Base-by-base conservation (phyloP, 2,113 vertebrate species). In the Arothron firmamentum region DNA sequence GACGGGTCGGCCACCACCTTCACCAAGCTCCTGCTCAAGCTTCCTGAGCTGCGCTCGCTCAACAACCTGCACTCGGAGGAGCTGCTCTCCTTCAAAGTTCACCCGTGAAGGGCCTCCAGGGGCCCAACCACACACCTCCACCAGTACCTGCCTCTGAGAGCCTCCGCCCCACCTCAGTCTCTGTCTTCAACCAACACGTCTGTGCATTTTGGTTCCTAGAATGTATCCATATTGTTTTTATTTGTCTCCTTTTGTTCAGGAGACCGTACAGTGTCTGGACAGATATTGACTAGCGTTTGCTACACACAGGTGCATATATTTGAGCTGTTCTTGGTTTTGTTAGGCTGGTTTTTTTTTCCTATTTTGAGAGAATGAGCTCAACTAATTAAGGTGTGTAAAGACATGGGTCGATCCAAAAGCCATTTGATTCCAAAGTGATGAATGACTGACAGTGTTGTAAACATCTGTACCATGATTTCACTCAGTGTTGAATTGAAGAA, bases 41-140 rank as follows among this genome's bases (percentile, higher is more conserved):
- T 99, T 54, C 94, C 97, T 0, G 96, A 99, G 82, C 92, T 99
- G 85, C 95, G 96, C 34, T 97, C 96, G 50, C 94, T 99, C 88
- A 99, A 98, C 88, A 98, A 97, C 91, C 92, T 97, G 95, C 97
- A 99, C 91, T 99, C 95, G 34, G 95, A 98, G 89, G 95, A 97
- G 80, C 94, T 99, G 77, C 88, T 99, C 82, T 94, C 96, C 76
- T 99, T 99, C 83, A 96, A 94, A 90, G 95, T 99, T 84, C 95
- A 98, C 78, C 93, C 95, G 0, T 99, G 89, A 93, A 85, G 45
- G 12, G 0, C 9, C 47, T 3, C 1, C 48, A 2, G 10, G 8
- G 2, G 59, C 52, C 62, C 84, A 34, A 56, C 25, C 65, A 65
- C 59, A 75, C 61, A 53, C 50, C 61, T 60, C 49, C 60, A 60